Percentiles rank a stretch among this genome's conserved stretches.
Evolutionary conservation across 2,797 vertebrate species (phyloP).

Genomic region (Brachyalestes nurse): DNA sequence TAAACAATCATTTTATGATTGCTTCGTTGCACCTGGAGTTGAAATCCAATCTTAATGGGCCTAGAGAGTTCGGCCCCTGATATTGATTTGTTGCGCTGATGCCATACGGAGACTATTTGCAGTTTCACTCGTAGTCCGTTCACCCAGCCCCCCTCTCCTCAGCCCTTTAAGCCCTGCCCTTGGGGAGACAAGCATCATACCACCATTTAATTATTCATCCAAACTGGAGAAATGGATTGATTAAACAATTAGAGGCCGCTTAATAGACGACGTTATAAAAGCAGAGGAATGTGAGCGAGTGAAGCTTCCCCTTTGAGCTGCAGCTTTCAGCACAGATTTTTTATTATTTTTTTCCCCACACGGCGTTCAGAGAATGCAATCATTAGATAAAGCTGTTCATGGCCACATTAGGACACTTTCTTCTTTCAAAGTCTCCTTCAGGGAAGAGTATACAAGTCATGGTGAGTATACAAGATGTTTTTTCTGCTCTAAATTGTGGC

Average conservation of each 20-base stretch:
- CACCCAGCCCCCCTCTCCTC: conserved; percentile 39
- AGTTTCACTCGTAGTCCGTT: conserved; percentile 7
- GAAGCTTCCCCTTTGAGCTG: conserved; percentile 14
- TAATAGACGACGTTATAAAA: conserved; percentile 38
- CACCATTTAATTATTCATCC: conserved; percentile 56
- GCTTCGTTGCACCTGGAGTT: neutral
- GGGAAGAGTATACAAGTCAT: conserved; percentile 38
- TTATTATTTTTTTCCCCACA: neutral
- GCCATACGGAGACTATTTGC: neutral
- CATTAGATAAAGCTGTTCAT: conserved; percentile 48
- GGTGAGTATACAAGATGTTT: conserved; percentile 37
- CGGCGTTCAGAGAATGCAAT: conserved; percentile 18
- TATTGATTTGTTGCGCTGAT: neutral
- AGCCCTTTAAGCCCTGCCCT: conserved; percentile 37
- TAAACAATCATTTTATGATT: neutral
- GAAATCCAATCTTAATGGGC: neutral
- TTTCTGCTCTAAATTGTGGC: conserved; percentile 52
- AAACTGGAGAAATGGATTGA: conserved; percentile 45
- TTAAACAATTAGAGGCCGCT: conserved; percentile 55
- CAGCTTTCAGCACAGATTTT: conserved; percentile 46
- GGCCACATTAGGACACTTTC: conserved; percentile 37
- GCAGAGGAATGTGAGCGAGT: conserved; percentile 39
- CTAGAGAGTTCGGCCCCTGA: neutral
- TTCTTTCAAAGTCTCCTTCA: conserved; percentile 19
- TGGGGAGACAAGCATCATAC: conserved; percentile 27